These are phyloP conservation scores for Menura novaehollandiae DNA, from an alignment of 2,113 vertebrate species.

Conservation along the genomic window DNA sequence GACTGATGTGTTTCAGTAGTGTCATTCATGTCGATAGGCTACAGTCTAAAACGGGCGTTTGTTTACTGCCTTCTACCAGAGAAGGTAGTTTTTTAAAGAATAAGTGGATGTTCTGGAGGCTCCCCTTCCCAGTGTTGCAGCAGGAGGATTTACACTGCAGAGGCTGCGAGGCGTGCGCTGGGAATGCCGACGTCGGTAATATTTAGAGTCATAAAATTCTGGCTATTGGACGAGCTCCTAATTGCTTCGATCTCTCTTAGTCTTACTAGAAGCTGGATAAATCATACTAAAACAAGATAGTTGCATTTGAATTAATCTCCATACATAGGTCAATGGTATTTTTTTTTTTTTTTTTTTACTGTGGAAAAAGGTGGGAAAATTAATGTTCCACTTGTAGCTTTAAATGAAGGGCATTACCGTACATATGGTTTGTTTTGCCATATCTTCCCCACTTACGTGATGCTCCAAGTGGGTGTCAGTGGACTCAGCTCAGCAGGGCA, in stretches of 20 bases:
- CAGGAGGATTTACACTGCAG: conserved; percentile 22
- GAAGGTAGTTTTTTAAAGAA: background rate
- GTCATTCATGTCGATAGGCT: background rate
- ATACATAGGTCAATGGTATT: conserved; percentile 6
- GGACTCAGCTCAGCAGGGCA: background rate
- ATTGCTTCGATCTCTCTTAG: conserved; percentile 48
- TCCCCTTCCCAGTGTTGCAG: background rate
- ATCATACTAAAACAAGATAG: conserved; percentile 39
- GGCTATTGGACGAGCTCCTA: conserved; percentile 53
- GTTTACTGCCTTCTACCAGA: background rate
- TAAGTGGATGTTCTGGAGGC: background rate
- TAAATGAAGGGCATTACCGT: background rate
- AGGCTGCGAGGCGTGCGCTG: background rate
- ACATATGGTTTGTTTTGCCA: background rate
- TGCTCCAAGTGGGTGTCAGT: background rate
- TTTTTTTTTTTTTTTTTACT: background rate
- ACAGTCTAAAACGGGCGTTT: background rate
- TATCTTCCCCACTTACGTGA: background rate
- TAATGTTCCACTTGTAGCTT: conserved; percentile 37
- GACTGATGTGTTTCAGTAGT: background rate
- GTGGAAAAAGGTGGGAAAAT: conserved; percentile 26
- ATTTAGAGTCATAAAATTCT: conserved; percentile 60
- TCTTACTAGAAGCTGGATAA: conserved; percentile 40
- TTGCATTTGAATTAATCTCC: conserved; percentile 55
- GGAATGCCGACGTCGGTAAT: background rate